Base-by-base conservation (phyloP, 1,140 invertebrate species). In the Yoshiicerus persimilis region DNA sequence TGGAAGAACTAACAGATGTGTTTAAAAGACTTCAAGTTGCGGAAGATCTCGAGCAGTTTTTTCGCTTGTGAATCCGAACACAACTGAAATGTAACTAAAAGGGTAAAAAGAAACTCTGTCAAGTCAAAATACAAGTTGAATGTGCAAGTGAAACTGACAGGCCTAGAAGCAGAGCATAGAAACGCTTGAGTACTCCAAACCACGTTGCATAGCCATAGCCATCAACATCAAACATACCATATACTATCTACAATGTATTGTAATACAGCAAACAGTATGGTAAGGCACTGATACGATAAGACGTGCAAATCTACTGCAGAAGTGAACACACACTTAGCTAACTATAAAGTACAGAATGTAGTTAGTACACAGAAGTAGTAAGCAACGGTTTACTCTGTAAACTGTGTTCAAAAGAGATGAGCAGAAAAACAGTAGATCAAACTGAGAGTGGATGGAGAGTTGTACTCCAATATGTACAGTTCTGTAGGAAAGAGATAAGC, bases 91-190 rank as follows among this genome's bases (percentile, higher is more conserved):
- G 75, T 38, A 80, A 80, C 75, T 80, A 80, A 80, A 34, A n/a
- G 75, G 32, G 70, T 8, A 16, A 80, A 80, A 80, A 32, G 75
- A 36, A 80, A 80, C 30, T 34, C 32, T 30, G 66, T 80, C 75
- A 80, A 80, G 75, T 80, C 75, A 80, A 80, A 80, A 38, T 32
- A 80, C 75, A 36, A 36, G 70, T 36, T 77, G 75, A 80, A 80
- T 80, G 75, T 80, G 30, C 32, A 80, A 80, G 75, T 80, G 75
- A 80, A 80, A 80, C 75, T 38, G 75, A 80, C 75, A 80, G 75
- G 75, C 20, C 75, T 80, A 80, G 30, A 80, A n/a, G 32, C 32
- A 38, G 32, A 80, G 75, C 30, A 23, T 20, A 80, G 75, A 36
- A 36, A 80, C 75, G 75, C 34, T 80, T 80, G 75, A 80, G 75